Evolutionary conservation across 2,113 vertebrate species (phyloP), one percentile per base, ranked within the genome.

Genomic region (Ondatra zibethicus): DNA sequence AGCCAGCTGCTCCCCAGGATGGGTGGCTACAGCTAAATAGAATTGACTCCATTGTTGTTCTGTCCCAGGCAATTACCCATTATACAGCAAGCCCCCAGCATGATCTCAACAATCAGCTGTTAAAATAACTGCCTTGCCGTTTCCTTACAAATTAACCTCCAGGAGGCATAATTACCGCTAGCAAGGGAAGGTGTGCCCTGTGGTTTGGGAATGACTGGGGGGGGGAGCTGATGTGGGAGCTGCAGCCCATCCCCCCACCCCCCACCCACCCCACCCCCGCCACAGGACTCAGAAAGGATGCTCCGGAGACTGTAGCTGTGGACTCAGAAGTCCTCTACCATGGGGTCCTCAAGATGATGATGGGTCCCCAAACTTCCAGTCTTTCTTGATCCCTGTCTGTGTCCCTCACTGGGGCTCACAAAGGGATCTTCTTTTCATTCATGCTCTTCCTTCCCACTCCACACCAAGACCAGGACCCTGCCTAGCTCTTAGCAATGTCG

Each of bases 131-230:
- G 93, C 73, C 82, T 93, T 94, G 86, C 63, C 42, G 65, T 66
- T 76, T 96, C 96, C 96, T 98, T 97, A 98, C 97, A 98, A 98
- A 98, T 97, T 97, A 98, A 97, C 97, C 96, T 98, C 90, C 73
- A 27, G 96, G 93, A 96, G 93, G 21, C 88, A 39, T 93, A 78
- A 97, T 96, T 96, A 94, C 73, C 29, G 42, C 14, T 0, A 0
- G 52, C 1, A 1, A 33, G 47, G 70, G 81, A 80, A 55, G 76
- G 45, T 95, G 50, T 78, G 81, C 50, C 1, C 17, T 39, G 63
- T 23, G 77, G 45, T 45, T 58, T 42, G 78, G 17, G 65, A 58
- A 14, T 2, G 70, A 63, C 25, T 63, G 16, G 27, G 27, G 36
- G 14, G n/a, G 14, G 33, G 2, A 47, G 14, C n/a, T 36, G 27